A percentile compares a stretch with the other conserved stretches of the same genome.
Conservation (phyloP, 2,113 vertebrate species). For the Hypomesus transpacificus region DNA sequence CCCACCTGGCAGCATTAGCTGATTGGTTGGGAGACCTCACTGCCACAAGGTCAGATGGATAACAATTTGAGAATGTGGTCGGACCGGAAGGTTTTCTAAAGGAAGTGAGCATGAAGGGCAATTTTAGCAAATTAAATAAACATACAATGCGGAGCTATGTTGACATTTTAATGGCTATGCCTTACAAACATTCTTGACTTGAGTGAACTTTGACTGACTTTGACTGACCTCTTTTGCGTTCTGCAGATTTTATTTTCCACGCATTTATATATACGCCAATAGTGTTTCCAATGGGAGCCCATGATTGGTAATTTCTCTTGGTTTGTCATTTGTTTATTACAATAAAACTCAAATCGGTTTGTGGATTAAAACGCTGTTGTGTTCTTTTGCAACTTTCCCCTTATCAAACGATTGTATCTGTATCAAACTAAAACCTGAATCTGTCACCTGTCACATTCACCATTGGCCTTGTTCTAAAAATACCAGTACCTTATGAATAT, state of each 20-base stretch:
- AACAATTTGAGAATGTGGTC: slow-evolving; percentile 22
- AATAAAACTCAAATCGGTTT: no score
- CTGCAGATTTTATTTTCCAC: no score
- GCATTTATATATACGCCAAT: no score
- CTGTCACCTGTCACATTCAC: slow-evolving; percentile 5
- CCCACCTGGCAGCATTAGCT: slow-evolving; percentile 57
- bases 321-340: no score
- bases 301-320: no score
- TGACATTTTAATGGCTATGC: not conserved
- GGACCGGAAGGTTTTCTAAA: slow-evolving; percentile 23
- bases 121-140: slow-evolving; percentile 33
- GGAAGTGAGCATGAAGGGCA: slow-evolving; percentile 32
- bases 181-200: no score
- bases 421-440: not conserved
- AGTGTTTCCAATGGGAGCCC: no score
- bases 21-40: slow-evolving; percentile 58
- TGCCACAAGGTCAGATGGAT: slow-evolving; percentile 31
- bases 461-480: slow-evolving; percentile 6
- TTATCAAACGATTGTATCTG: not conserved
- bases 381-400: not conserved
- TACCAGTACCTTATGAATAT: slow-evolving; percentile 11
- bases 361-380: not conserved
- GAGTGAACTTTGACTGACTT: no score
- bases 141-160: slow-evolving; percentile 12
- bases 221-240: no score